Evolutionary conservation across 1,140 invertebrate genomes (phyloP), one percentile per base, ranked within the genome.

Genomic region (Neelides sp.): DNA sequence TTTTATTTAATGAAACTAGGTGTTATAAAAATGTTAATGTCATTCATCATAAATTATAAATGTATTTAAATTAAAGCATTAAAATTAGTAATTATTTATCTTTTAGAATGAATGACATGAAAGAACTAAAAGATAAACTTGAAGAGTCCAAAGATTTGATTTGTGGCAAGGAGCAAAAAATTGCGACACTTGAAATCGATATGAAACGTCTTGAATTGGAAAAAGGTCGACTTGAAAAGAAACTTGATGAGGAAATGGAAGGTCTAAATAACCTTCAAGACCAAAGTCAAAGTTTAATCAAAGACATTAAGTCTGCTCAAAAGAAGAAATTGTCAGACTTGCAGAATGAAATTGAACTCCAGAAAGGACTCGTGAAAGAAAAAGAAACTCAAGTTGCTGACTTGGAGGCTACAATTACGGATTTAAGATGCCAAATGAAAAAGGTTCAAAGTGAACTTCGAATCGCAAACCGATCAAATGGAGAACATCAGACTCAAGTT

Each of bases 141-240:
- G 12, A 55, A 62, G 34, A 43, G 37, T 23, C n/a, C n/a, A n/a
- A n/a, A n/a, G 39, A 50, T 19, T 46, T 53, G 15, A 12, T 57
- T 4, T 23, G 58, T 27, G 70, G 74, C 46, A 62, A 75, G 28
- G 77, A 79, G 58, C 65, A 64, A 3, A 72, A 70, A 58, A 75
- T 75, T 0, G 61, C 78, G 41, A 69, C 72, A 58, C 59, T 78
- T 19, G 75, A 78, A 48, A 74, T 72, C 61, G 68, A 69, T 20
- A 72, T 74, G n/a, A 46, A 46, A 32, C 28, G 27, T 15, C 3
- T 46, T 13, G 15, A 20, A 22, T 22, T 46, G 27, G 44, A 46
- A 17, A 46, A 46, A 4, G 15, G 7, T 19, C 23, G 35, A 10
- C 17, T 46, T 17, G 44, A 22, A 10, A 28, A 34, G 24, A 17